Evolutionary conservation across 2,888 invertebrate genomes (phyloP), one percentile per base, ranked within the genome.

Genomic region (Spodoptera littoralis): DNA sequence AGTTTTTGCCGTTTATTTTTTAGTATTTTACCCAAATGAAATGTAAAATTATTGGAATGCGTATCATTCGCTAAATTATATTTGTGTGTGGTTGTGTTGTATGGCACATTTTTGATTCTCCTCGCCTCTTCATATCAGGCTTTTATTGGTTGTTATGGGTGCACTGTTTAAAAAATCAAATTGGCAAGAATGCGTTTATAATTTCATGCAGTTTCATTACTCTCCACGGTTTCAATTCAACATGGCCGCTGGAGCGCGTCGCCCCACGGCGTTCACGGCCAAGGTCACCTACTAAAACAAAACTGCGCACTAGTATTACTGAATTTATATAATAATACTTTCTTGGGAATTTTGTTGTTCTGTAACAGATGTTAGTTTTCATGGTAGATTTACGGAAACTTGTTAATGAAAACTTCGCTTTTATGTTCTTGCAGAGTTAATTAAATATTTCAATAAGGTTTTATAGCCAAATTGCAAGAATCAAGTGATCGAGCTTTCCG

Each of bases 221-320:
- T 88, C 87, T 90, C 84, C 84, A 84, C 86, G 84, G 86, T 89
- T 86, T 83, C 80, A 86, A 89, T 90, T 86, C 89, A 90, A 88
- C 88, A 90, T 91, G 92, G 92, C 88, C 87, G 89, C 87, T 88
- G 87, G 85, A 90, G 92, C 92, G 91, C 87, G 90, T 88, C 92
- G 90, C 89, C 89, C 89, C 90, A 87, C 82, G 81, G 81, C 92
- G 90, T 93, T 93, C 93, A 94, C 87, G 92, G 93, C 86, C 94
- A 94, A 94, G 94, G 94, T 93, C 93, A 90, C 80, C 84, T 70
- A 85, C 88, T 89, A 89, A 91, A 91, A 92, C 88, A 88, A 88
- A 92, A 92, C 90, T 91, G 88, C 90, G 92, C 90, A 89, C 78
- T 87, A 77, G 76, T 81, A 79, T 85, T 80, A 72, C 73, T 77